These are phyloP conservation scores for Sceliomorpha sp. DNA, from an alignment of 2,888 invertebrate genomes.

Conservation along the genomic window DNA sequence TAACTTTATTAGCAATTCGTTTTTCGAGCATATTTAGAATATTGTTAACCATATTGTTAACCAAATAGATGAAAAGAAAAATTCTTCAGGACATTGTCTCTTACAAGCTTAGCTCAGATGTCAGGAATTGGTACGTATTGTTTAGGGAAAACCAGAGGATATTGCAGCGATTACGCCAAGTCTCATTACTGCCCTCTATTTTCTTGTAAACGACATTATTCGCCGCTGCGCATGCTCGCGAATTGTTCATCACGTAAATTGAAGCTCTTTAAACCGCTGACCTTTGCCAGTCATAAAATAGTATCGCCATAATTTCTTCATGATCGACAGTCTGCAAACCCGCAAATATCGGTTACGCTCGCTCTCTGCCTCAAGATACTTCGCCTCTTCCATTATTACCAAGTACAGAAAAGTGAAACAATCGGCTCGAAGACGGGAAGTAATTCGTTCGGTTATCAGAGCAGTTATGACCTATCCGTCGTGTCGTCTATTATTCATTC, in stretches of 20 bases:
- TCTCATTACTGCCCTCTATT: not conserved
- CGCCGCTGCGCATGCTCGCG: not conserved
- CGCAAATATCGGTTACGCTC: not conserved
- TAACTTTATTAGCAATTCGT: too few species aligned
- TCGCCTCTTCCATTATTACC: slow-evolving; percentile 1
- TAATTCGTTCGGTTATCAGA: slow-evolving; percentile 59
- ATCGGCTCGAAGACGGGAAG: slow-evolving; percentile 31
- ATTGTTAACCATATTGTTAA: too few species aligned
- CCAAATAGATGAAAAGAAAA: too few species aligned
- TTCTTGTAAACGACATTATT: slow-evolving; percentile 1
- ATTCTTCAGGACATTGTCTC: too few species aligned
- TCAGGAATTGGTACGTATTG: too few species aligned
- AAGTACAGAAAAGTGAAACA: slow-evolving; percentile 6
- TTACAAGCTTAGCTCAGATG: too few species aligned
- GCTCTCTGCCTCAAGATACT: too few species aligned
- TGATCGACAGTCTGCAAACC: slow-evolving; percentile 1
- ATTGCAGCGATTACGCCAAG: slow-evolving; percentile 1
- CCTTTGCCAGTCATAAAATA: not conserved
- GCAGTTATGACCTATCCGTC: slow-evolving; percentile 56
- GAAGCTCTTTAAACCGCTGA: not conserved
- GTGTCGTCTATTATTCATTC: slow-evolving; percentile 57
- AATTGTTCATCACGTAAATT: slow-evolving; percentile 6
- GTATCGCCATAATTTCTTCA: slow-evolving; percentile 5
- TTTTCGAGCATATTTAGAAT: too few species aligned
- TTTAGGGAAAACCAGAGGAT: too few species aligned